Conservation (phyloP, 2,888 invertebrate genomes). For the Cordilura impudica region DNA sequence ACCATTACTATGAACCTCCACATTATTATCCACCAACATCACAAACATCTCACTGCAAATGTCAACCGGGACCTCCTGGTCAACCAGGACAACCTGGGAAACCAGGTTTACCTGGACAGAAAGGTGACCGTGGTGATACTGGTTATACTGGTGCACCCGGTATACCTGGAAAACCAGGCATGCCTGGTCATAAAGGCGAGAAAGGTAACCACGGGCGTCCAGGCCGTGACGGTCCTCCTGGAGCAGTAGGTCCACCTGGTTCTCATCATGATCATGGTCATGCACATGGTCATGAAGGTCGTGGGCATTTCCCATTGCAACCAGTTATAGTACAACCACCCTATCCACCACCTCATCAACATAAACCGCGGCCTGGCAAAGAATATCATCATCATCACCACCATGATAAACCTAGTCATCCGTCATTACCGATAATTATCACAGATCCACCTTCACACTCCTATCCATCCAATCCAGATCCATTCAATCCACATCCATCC, state of each 20-base stretch:
- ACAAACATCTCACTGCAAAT: slow-evolving; percentile 35
- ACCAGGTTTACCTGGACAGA: slow-evolving; percentile 18
- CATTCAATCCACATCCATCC: background rate
- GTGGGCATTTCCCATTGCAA: background rate
- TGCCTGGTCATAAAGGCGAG: slow-evolving; percentile 18
- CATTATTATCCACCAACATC: background rate
- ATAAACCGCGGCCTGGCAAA: background rate
- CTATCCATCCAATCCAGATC: background rate
- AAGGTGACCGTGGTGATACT: slow-evolving; percentile 36
- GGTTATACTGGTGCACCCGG: slow-evolving; percentile 35
- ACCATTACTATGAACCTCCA: background rate
- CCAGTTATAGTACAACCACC: slow-evolving; percentile 22
- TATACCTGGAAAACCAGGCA: slow-evolving; percentile 21
- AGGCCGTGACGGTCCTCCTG: background rate
- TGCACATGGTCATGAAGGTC: background rate
- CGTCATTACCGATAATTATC: background rate
- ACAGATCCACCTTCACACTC: background rate
- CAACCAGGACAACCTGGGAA: slow-evolving; percentile 25
- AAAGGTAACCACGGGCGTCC: background rate
- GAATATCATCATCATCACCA: slow-evolving; percentile 36
- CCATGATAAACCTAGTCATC: background rate
- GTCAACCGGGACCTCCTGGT: slow-evolving; percentile 43
- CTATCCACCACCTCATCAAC: background rate
- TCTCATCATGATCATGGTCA: slow-evolving; percentile 12
- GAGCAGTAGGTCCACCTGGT: slow-evolving; percentile 23